These are phyloP conservation scores for Sapajus apella DNA, from an alignment of 2,113 vertebrate species.

Conservation along the genomic window DNA sequence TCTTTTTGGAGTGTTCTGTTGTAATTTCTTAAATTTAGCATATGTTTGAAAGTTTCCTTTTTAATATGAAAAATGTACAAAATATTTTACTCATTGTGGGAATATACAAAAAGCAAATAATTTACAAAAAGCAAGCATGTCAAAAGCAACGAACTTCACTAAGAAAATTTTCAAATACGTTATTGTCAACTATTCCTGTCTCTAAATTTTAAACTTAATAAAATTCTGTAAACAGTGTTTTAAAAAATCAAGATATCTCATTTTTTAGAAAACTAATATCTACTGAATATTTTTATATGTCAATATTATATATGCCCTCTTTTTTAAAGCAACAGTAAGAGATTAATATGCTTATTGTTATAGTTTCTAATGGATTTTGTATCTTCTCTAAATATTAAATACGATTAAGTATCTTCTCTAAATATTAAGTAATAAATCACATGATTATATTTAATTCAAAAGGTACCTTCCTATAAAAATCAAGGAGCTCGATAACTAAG, in stretches of 20 bases:
- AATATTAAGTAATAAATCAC: conserved; percentile 30
- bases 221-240: conserved; percentile 15
- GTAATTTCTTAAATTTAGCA: conserved; percentile 13
- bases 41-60: conserved; percentile 41
- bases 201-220: background rate
- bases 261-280: conserved; percentile 36
- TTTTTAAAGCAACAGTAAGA: background rate
- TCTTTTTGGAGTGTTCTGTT: background rate
- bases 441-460: background rate
- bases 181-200: background rate
- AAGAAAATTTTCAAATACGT: conserved; percentile 3
- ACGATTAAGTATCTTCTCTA: background rate
- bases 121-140: conserved; percentile 30
- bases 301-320: background rate
- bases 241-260: background rate
- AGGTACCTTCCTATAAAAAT: background rate
- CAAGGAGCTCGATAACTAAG: background rate
- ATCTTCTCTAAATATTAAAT: background rate
- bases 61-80: conserved; percentile 43
- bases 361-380: background rate
- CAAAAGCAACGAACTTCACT: background rate
- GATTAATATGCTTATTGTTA: background rate
- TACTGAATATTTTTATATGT: conserved; percentile 20
- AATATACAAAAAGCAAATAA: background rate
- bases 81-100: conserved; percentile 7